Conservation (phyloP, 2,888 invertebrate genomes). For the Toxonevra muliebris region DNA sequence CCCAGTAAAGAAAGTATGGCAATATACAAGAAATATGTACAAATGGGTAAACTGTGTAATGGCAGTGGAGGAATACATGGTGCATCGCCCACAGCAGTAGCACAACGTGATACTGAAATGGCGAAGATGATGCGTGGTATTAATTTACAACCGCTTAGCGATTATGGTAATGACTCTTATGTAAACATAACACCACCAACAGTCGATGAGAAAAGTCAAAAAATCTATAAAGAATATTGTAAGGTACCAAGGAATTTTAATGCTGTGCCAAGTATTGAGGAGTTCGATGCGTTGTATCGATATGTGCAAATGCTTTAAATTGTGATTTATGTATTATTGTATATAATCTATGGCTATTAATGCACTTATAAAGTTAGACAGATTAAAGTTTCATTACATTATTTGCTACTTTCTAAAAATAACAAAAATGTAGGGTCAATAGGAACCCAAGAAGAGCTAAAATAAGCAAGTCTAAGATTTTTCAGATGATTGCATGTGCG, state of each 20-base stretch:
- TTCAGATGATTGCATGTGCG: no score
- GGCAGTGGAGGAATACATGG: constrained; percentile 36
- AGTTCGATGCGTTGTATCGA: constrained; percentile 50
- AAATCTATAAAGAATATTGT: constrained; percentile 60
- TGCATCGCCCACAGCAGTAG: not conserved
- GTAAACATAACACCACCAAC: constrained; percentile 57
- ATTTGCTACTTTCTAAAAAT: no score
- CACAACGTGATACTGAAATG: constrained; percentile 49
- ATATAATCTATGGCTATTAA: not conserved
- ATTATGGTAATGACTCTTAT: constrained; percentile 58
- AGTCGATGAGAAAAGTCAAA: constrained; percentile 54
- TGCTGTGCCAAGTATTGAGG: constrained; percentile 55
- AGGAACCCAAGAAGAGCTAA: no score
- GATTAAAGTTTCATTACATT: no score
- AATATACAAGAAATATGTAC: constrained; percentile 62
- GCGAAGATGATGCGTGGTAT: constrained; percentile 53
- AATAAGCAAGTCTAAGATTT: no score
- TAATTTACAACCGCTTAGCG: constrained; percentile 52
- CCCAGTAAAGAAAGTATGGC: constrained; percentile 56
- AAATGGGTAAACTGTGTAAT: constrained; percentile 56
- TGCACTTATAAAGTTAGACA: not conserved
- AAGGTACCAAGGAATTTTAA: constrained; percentile 54
- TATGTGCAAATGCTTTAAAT: constrained; percentile 52
- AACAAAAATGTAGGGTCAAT: no score
- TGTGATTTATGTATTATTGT: not conserved